phyloP scores from a whole-genome alignment of 2,888 invertebrate species.

The Protophormia terraenovae region DNA sequence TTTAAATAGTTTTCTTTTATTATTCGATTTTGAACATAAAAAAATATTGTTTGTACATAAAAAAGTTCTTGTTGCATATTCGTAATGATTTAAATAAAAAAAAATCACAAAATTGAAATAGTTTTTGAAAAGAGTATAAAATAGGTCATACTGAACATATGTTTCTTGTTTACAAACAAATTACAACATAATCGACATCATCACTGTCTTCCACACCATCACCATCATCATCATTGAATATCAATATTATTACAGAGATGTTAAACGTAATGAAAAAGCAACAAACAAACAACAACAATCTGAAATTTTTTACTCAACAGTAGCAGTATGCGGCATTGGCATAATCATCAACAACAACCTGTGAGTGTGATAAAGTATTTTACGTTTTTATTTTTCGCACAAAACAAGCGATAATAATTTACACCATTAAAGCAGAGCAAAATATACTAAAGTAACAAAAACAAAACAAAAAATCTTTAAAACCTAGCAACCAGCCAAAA shows the following conservation, averaged over 20 bases:
- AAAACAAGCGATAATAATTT: constrained; percentile 54
- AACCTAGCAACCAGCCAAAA: constrained; percentile 64
- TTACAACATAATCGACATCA: neutral
- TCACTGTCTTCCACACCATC: neutral
- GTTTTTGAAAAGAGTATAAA: neutral
- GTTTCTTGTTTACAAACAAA: constrained; percentile 24
- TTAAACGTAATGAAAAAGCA: constrained; percentile 30
- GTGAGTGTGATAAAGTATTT: constrained; percentile 50
- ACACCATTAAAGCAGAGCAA: constrained; percentile 46
- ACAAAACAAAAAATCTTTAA: constrained; percentile 71
- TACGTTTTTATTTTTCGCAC: constrained; percentile 28
- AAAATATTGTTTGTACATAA: too few relatives aligned
- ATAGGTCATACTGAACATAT: neutral
- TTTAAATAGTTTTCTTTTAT: too few relatives aligned
- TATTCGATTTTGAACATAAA: too few relatives aligned
- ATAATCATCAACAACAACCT: constrained; percentile 54
- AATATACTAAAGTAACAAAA: neutral
- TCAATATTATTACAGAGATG: constrained; percentile 19
- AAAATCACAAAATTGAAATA: too few relatives aligned
- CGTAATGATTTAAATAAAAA: too few relatives aligned
- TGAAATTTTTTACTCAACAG: constrained; percentile 64
- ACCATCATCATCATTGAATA: constrained; percentile 3
- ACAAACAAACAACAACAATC: constrained; percentile 63
- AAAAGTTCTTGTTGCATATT: too few relatives aligned
- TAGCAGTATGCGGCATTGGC: constrained; percentile 56